Conservation (phyloP, 2,113 vertebrate genomes). For the Lepidiolamprologus cunningtoni region DNA sequence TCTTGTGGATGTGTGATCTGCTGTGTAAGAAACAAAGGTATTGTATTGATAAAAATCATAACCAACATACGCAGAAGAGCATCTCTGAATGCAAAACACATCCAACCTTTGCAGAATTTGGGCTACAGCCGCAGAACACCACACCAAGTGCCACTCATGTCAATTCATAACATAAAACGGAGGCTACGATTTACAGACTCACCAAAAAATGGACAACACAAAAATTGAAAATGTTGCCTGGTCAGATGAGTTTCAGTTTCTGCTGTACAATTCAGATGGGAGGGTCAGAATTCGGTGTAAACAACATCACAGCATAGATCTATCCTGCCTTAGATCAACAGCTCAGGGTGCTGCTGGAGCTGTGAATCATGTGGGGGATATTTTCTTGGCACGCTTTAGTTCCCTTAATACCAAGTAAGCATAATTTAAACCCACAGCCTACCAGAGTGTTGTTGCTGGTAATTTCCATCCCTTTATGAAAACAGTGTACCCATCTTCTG, state of each 20-base stretch:
- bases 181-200: background rate
- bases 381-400: background rate
- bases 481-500: background rate
- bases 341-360: background rate
- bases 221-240: background rate
- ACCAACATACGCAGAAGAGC: background rate
- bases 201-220: background rate
- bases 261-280: background rate
- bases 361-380: background rate
- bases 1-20: background rate
- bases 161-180: rapidly evolving
- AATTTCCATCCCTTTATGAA: background rate
- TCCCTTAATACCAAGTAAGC: background rate
- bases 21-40: background rate
- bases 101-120: background rate
- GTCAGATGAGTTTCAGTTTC: background rate
- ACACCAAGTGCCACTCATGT: rapidly evolving
- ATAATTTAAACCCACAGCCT: background rate
- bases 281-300: background rate
- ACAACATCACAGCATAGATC: background rate
- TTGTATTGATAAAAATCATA: background rate
- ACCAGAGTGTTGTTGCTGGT: background rate
- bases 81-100: background rate
- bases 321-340: background rate
- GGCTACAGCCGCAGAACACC: rapidly evolving